Evolutionary conservation across 2,797 vertebrate species (phyloP), one percentile per base, ranked within the genome.

Genomic region (Gymnothorax reevesii): DNA sequence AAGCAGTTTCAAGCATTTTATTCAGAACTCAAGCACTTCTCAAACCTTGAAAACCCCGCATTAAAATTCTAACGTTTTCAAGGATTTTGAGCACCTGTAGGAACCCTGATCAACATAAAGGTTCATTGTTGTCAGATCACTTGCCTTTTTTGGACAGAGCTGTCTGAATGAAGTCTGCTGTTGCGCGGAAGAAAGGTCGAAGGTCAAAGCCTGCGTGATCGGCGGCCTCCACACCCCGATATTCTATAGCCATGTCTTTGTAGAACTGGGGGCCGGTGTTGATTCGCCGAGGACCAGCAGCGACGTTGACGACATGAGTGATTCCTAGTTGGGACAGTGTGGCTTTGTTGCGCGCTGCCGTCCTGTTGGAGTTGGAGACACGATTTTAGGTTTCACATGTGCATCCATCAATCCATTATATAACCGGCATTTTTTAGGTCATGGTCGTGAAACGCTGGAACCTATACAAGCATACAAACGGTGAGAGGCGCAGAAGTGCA

Each of bases 161-260:
- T 64, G 94, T 92, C 88, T 88, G 93, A 91, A 98, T 98, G 90
- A 98, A 97, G 57, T 91, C 93, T 59, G 97, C 96, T 27, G 95
- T 95, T 49, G 97, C 96, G 89, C 97, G 95, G 93, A 99, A 98
- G 91, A 97, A 96, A 89, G 95, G 90, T 89, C 97, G 97, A 64
- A 99, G 94, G 88, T 97, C 93, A 13, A 98, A 98, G 85, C 96
- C 93, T 25, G 95, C 93, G 83, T 94, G 96, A 90, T 99, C 97
- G 83, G 97, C 96, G 0, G 97, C 97, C 91, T 98, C 96, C n/a
- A 98, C 93, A 84, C 96, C 96, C 0, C 97, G 98, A 93, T 97
- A 99, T 90, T 97, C 95, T 88, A 97, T 91, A 13, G 91, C 57
- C 92, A 97, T 95, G 87, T 97, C 97, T n/a, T 91, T 94, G 92